Base-by-base conservation (phyloP, 2,113 vertebrate genomes). In the Mus spicilegus region DNA sequence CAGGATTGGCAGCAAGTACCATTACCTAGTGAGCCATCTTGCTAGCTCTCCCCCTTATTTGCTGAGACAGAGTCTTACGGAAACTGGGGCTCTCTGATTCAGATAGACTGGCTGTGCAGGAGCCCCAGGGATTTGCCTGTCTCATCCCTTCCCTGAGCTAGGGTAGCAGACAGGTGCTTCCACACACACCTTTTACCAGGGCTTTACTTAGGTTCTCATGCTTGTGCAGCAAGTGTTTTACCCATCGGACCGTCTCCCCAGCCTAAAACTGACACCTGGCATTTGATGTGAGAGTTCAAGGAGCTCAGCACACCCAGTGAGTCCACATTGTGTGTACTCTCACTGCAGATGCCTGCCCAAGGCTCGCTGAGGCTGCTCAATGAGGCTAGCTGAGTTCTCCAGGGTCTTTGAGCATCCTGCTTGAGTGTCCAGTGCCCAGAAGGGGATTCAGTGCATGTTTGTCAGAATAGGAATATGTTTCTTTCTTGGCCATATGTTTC, bases 311-410 rank as follows among this genome's bases (percentile, higher is more conserved):
- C 39, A 7, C 30, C 28, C 39, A 61, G 26, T 39, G 51, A 30
- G 16, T 72, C 51, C 49, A 24, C 0, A 84, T 4, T 88, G 26
- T 88, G 20, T 88, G 26, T 88, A 16, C 0, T 33, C 39, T 70
- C 24, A 14, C 36, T 61, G 7, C 63, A 63, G n/a, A 54, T 24
- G 17, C 73, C 28, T 14, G 0, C 42, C 4, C 0, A 0, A 61
- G 63, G 75, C 33, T 33, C 30, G 6, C 11, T 12, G 46, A 16
- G 20, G 28, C 28, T 67, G 65, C 28, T 30, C 65, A 30, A 8
- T 12, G 65, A 67, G 65, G 65, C 28, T 30, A 4, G 65, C 65
- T 36, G 67, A 69, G 30, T 36, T 75, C 80, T 39, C 70, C 1
- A 46, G 77, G 14, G 30, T 51, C 4, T 10, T 30, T 30, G 42